phyloP scores from a whole-genome alignment of 2,113 vertebrate genomes.

The Psittacus erithacus region DNA sequence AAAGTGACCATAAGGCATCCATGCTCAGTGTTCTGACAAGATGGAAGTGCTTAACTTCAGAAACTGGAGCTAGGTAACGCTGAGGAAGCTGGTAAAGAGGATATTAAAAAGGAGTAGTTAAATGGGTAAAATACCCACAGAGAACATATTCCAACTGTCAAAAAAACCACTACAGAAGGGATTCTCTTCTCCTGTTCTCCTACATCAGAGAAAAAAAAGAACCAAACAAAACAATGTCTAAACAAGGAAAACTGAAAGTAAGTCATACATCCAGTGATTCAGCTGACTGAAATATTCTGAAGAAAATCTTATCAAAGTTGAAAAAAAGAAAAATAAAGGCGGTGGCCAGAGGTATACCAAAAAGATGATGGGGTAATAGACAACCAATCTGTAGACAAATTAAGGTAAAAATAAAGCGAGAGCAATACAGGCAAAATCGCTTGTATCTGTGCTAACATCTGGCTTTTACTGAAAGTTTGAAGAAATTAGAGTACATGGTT shows the following conservation, averaged over 20 bases:
- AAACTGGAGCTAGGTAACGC: neutral
- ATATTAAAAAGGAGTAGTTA: neutral
- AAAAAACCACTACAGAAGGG: neutral
- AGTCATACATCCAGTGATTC: neutral
- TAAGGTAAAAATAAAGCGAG: neutral
- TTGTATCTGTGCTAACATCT: neutral
- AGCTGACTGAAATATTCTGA: neutral
- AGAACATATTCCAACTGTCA: neutral
- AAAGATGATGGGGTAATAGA: neutral
- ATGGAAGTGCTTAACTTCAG: neutral
- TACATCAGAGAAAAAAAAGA: neutral
- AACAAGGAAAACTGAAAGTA: neutral
- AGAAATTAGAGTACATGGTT: neutral
- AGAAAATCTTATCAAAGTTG: neutral
- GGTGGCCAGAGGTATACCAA: neutral
- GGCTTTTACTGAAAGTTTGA: neutral
- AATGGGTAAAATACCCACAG: neutral
- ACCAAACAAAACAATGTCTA: neutral
- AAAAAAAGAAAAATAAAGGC: neutral
- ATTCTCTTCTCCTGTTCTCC: neutral
- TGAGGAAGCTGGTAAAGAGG: neutral
- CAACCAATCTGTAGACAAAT: neutral
- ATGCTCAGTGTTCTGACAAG: neutral
- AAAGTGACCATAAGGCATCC: neutral
- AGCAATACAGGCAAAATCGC: neutral